Conservation (phyloP, 2,113 vertebrate species). For the Alexandromys fortis region DNA sequence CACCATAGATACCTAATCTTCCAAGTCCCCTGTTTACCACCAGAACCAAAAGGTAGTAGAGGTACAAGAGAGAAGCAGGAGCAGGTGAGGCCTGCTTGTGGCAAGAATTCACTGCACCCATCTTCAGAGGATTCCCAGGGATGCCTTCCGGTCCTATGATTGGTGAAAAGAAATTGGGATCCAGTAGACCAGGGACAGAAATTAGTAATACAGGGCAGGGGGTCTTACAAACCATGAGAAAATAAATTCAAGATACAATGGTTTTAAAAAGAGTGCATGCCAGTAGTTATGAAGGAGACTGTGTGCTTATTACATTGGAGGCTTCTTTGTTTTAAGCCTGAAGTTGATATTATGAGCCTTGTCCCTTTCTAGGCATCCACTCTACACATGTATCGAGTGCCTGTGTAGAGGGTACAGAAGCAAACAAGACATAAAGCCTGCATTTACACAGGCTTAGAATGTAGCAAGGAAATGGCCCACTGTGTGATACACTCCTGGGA, state of each 20-base stretch:
- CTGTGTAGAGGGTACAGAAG: not conserved
- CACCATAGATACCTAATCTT: not conserved
- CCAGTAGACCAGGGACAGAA: not conserved
- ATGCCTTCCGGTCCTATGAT: not conserved
- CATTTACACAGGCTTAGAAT: not conserved
- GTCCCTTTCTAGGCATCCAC: not conserved
- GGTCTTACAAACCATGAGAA: conserved; percentile 35
- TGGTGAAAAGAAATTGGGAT: conserved; percentile 29
- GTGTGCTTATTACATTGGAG: not conserved
- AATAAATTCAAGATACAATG: conserved; percentile 29
- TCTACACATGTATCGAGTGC: not conserved
- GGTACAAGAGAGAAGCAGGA: not conserved
- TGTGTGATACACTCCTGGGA: not conserved
- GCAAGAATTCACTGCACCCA: not conserved
- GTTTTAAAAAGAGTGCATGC: not conserved
- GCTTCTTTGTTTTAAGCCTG: not conserved
- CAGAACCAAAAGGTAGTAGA: not conserved
- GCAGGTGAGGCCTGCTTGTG: not conserved
- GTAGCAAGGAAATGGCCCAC: not conserved
- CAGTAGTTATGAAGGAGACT: not conserved
- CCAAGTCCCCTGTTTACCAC: not conserved
- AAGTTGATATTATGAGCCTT: not conserved
- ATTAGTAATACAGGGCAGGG: conserved; percentile 18
- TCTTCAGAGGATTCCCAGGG: not conserved
- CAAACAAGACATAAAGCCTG: not conserved